A percentile compares a stretch with the other conserved stretches of the same genome.
phyloP scores from a whole-genome alignment of 2,113 vertebrate genomes.

The Cryptotis parvus region DNA sequence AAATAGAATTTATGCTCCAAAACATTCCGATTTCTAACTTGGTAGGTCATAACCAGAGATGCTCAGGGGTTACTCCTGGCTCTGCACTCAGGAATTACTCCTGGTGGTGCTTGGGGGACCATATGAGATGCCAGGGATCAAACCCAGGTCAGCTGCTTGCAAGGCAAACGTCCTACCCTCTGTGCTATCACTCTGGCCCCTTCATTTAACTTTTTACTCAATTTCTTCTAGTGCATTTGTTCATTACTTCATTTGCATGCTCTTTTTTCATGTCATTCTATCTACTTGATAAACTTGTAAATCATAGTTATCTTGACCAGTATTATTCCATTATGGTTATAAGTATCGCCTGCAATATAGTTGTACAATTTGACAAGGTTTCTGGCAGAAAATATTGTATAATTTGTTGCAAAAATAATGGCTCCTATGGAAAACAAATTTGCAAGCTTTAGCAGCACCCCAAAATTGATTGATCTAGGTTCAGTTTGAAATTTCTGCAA shows the following conservation, averaged over 20 bases:
- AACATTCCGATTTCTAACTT: not conserved
- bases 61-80: too few species aligned
- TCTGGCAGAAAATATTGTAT: not conserved
- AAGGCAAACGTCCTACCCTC: too few species aligned
- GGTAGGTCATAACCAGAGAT: too few species aligned
- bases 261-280: not conserved
- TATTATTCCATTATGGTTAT: not conserved
- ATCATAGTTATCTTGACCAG: not conserved
- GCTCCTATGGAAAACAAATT: not conserved
- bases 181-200: not conserved
- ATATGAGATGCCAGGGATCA: too few species aligned
- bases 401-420: not conserved
- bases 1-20: not conserved
- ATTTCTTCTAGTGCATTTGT: not conserved
- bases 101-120: too few species aligned
- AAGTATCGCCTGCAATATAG: not conserved
- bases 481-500: not conserved
- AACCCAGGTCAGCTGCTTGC: too few species aligned
- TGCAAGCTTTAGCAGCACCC: not conserved
- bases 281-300: not conserved
- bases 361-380: constrained; percentile 4
- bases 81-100: too few species aligned
- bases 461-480: not conserved
- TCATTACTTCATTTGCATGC: not conserved
- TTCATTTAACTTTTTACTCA: not conserved